A percentile compares a stretch with the other conserved stretches of the same genome.
phyloP scores from a whole-genome alignment of 2,888 invertebrate genomes.

The Cactoblastis cactorum region DNA sequence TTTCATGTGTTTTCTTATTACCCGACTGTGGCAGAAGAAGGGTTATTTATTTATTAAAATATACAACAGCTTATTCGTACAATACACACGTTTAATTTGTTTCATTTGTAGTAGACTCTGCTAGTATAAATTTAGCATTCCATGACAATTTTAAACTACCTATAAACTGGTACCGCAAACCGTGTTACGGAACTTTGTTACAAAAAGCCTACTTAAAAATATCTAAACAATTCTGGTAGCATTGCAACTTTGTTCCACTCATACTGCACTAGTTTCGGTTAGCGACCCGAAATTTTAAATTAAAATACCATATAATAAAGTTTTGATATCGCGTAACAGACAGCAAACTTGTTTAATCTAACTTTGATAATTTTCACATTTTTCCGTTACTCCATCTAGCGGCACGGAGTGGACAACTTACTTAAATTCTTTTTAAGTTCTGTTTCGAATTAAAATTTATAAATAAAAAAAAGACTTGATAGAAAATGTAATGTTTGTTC shows the following conservation, averaged over 20 bases:
- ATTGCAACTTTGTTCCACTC: slow-evolving; percentile 1
- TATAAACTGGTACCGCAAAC: not conserved
- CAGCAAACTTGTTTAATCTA: slow-evolving; percentile 58
- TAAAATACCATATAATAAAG: slow-evolving; percentile 26
- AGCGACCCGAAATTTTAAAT: slow-evolving; percentile 32
- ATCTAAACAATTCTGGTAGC: not conserved
- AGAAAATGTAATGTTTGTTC: not conserved
- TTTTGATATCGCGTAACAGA: slow-evolving; percentile 30
- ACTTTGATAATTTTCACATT: slow-evolving; percentile 49
- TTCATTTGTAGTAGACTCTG: too few relatives aligned
- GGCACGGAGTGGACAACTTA: not conserved
- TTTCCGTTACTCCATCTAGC: slow-evolving; percentile 30
- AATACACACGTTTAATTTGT: too few relatives aligned
- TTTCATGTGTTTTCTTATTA: too few relatives aligned
- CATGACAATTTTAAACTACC: not conserved
- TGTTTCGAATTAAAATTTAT: not conserved
- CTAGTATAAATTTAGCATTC: too few relatives aligned
- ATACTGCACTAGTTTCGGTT: not conserved
- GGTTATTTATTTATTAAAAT: too few relatives aligned
- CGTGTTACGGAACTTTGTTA: not conserved
- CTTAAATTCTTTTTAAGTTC: not conserved
- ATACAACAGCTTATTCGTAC: too few relatives aligned
- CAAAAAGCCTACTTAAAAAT: not conserved
- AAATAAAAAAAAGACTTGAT: too few relatives aligned
- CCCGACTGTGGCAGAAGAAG: too few relatives aligned